Base-by-base conservation (phyloP, 2,888 invertebrate species). In the Marasmarcha lunaedactyla region DNA sequence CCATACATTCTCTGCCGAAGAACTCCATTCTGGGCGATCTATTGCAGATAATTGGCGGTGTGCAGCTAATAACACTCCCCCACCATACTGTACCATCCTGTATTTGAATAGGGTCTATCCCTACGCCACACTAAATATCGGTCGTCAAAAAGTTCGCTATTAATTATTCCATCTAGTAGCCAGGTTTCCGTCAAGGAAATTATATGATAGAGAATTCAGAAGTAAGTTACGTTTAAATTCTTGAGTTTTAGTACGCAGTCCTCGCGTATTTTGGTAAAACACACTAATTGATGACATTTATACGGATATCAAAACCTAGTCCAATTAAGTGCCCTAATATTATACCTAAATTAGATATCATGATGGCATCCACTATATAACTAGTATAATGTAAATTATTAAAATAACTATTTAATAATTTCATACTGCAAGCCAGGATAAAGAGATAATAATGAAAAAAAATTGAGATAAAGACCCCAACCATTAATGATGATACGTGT, bases 151-250 rank as follows among this genome's bases (percentile, higher is more conserved):
- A 44, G 20, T 37, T 44, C 46, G 14, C n/a, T n/a, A 14, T 41
- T 37, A 26, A 13, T 37, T 12, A 47, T 43, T 13, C 45, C 37
- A 1, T 37, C 36, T 1, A 42, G 14, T 7, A 47, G 38, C 45
- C 45, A 47, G 1, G 42, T 42, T 15, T 47, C 47, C 5, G 43
- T 46, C 13, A 47, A 12, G n/a, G 35, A 36, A n/a, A 48, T 44
- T 15, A 48, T 33, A 15, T 46, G 45, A 40, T 46, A 48, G n/a
- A 14, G 13, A 25, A 14, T 37, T 37, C 14, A 41, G 15, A 11
- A 37, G 34, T 5, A 45, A 14, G 27, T 46, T 46, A 14, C 41
- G 35, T 13, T 35, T 33, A 42, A 48, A 46, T 15, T 14, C 13
- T 40, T 27, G 37, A 7, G 43, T 39, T 39, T 47, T 47, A n/a